These are phyloP conservation scores for Clanis bilineata DNA, from an alignment of 2,888 invertebrate species.

Conservation along the genomic window DNA sequence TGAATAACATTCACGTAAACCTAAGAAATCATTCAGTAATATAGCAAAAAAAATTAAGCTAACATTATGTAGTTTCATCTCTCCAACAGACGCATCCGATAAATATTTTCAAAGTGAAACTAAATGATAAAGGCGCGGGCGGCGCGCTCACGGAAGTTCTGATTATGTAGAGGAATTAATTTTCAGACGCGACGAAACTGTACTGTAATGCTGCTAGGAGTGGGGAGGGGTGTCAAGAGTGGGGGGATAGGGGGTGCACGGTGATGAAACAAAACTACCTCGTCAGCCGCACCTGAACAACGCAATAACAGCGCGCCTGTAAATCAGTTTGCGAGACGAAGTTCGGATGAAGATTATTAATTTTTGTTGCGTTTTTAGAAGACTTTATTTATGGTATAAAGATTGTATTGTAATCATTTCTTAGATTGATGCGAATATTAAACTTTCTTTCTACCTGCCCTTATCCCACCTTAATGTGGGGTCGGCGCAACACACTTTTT, in stretches of 20 bases:
- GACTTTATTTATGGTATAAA: background rate
- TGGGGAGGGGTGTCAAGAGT: conserved; percentile 29
- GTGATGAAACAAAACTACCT: conserved; percentile 68
- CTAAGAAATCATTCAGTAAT: too few relatives aligned
- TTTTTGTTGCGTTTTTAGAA: background rate
- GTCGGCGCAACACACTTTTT: too few relatives aligned
- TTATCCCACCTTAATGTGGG: too few relatives aligned
- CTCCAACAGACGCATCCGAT: conserved; percentile 7
- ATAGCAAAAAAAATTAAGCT: background rate
- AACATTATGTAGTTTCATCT: background rate
- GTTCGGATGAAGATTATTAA: conserved; percentile 3
- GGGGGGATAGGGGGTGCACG: conserved; percentile 32
- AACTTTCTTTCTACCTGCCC: too few relatives aligned
- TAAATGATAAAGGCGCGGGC: conserved; percentile 46
- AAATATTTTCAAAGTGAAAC: conserved; percentile 53
- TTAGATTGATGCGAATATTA: too few relatives aligned
- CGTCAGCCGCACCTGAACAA: conserved; percentile 71
- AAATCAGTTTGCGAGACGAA: conserved; percentile 59
- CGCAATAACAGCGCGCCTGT: conserved; percentile 58
- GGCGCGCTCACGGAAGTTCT: conserved; percentile 69
- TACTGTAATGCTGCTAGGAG: conserved; percentile 52
- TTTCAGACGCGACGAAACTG: conserved; percentile 79
- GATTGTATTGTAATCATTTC: too few relatives aligned
- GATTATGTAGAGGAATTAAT: conserved; percentile 83
- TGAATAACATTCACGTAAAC: too few relatives aligned